Evolutionary conservation across 1,140 invertebrate genomes (phyloP).

Genomic region (Camponotus floridanus): DNA sequence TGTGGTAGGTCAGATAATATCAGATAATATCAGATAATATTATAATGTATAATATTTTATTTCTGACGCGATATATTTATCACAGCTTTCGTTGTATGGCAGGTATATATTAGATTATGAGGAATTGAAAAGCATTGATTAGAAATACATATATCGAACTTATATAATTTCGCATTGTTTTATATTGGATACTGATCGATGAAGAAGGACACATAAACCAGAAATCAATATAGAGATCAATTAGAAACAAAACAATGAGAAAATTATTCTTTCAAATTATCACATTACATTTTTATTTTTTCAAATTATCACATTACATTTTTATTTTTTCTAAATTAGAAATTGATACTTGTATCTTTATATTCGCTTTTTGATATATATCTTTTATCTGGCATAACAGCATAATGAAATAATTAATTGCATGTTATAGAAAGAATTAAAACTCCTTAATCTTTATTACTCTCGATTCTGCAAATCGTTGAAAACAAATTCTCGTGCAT

Average conservation of each 20-base stretch:
- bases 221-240: slow-evolving; percentile 1
- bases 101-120: slow-evolving; percentile 11
- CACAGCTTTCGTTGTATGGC: slow-evolving; percentile 9
- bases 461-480: slow-evolving; percentile 2
- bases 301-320: not conserved
- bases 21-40: not conserved
- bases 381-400: not conserved
- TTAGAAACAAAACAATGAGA: not conserved
- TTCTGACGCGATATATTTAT: slow-evolving; percentile 7
- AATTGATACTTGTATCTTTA: not conserved
- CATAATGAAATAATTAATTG: slow-evolving; percentile 18
- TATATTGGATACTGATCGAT: not conserved
- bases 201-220: not conserved
- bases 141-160: not conserved
- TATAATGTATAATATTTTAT: not conserved
- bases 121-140: not conserved
- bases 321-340: not conserved
- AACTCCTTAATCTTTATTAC: not conserved
- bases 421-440: not conserved
- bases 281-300: slow-evolving; percentile 1
- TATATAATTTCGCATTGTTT: not conserved
- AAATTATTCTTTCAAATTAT: not conserved
- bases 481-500: not conserved
- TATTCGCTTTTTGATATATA: not conserved
- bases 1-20: not conserved